Percentiles rank a stretch among this genome's conserved stretches.
phyloP scores from a whole-genome alignment of 2,888 invertebrate species.

The Cyclophora punctaria region DNA sequence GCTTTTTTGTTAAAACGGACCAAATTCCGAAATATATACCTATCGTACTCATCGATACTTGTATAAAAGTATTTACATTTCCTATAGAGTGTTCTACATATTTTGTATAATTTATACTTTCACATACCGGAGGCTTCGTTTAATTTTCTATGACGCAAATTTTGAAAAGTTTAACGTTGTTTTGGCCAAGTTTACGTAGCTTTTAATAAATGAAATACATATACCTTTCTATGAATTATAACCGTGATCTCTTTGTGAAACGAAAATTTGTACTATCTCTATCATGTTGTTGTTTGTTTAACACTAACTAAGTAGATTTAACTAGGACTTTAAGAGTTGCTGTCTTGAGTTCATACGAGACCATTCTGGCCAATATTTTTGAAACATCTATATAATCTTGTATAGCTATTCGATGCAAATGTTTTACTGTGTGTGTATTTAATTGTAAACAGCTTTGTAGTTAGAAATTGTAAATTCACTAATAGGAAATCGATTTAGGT shows the following conservation, averaged over 20 bases:
- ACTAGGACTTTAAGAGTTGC: slow-evolving; percentile 29
- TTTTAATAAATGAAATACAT: not conserved
- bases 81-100: slow-evolving; percentile 11
- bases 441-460: slow-evolving; percentile 51
- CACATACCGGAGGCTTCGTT: not conserved
- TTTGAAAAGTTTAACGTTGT: slow-evolving; percentile 10
- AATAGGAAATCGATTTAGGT: slow-evolving; percentile 34
- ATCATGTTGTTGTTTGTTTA: slow-evolving; percentile 48
- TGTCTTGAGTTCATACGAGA: slow-evolving; percentile 32
- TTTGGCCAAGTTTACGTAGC: not conserved
- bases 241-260: slow-evolving; percentile 46
- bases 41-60: slow-evolving; percentile 5
- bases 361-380: slow-evolving; percentile 42
- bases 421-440: slow-evolving; percentile 47
- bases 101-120: slow-evolving; percentile 7
- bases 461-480: slow-evolving; percentile 50
- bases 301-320: slow-evolving; percentile 29
- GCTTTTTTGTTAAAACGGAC: slow-evolving; percentile 19
- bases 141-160: slow-evolving; percentile 2
- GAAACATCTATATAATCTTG: slow-evolving; percentile 31
- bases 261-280: slow-evolving; percentile 40
- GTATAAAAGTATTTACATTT: slow-evolving; percentile 2
- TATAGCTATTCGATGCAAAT: slow-evolving; percentile 28
- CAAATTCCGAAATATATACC: slow-evolving; percentile 19
- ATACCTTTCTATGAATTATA: slow-evolving; percentile 14